Evolutionary conservation across 2,797 vertebrate genomes (phyloP), one percentile per base, ranked within the genome.

Genomic region (Dicrostonyx torquatus): DNA sequence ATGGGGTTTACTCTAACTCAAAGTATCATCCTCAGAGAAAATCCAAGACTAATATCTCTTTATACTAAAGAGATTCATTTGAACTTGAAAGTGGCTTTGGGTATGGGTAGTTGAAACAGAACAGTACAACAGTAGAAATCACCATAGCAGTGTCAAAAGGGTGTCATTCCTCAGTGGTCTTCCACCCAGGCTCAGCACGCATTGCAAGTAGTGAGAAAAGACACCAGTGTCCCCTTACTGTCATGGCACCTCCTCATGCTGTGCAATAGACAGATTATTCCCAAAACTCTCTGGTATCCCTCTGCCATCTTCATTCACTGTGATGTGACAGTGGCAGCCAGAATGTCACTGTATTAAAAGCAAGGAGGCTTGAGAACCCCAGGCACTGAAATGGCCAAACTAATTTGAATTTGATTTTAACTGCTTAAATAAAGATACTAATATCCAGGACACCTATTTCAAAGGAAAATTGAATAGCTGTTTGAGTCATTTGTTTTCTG

Each of bases 171-270:
- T 83, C 4, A 5, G 64, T 76, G 17, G 75, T 6, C 53, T 13
- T 82, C 7, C 6, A 55, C 26, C 37, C 62, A 34, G 26, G 12
- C 13, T 68, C 60, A 64, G 40, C 13, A 26, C 37, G 1, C 10
- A 10, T 15, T 24, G 37, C 6, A 45, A 72, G n/a, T 18, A 85
- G 26, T 3, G 53, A 22, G 15, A 20, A 37, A 53, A 70, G 29
- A 31, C 6, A 8, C 1, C 20, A 14, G 29, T 11, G 29, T 12
- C 40, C 31, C 13, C 5, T 53, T n/a, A 5, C 5, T 37, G 0
- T 34, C 37, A 20, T 17, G 34, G 64, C 76, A 4, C 4, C 0
- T 55, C 40, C 31, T 22, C 34, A 24, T 50, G 10, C 40, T 55
- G 34, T 20, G 18, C 15, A 15, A 4, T 31, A 22, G 12, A 20